Evolutionary conservation across 2,797 vertebrate species (phyloP).

Genomic region (Labroides dimidiatus): DNA sequence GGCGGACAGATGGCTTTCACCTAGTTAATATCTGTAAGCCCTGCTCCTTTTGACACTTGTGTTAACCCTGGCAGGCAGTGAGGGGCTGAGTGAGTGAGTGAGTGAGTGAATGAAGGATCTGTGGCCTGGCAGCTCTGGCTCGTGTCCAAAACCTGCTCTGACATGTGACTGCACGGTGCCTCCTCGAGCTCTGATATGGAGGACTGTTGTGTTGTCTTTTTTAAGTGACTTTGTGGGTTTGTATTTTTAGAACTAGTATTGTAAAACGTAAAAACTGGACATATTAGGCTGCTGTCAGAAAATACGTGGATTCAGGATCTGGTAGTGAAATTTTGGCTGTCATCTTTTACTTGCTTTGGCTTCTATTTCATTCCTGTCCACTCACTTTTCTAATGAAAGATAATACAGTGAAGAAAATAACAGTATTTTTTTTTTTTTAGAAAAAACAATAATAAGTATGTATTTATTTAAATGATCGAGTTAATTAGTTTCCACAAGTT

Average conservation of each 20-base stretch:
- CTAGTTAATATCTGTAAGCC: constrained; percentile 45
- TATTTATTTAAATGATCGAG: too few species aligned
- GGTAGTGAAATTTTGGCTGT: too few species aligned
- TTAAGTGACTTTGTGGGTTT: not conserved
- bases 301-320: too few species aligned
- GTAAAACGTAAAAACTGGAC: not conserved
- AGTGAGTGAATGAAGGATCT: constrained; percentile 8
- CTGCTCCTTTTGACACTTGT: constrained; percentile 45
- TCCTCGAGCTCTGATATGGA: constrained; percentile 13
- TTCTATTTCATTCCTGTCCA: too few species aligned
- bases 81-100: not conserved
- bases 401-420: too few species aligned
- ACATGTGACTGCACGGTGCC: constrained; percentile 45
- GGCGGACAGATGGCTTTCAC: constrained; percentile 69
- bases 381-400: too few species aligned
- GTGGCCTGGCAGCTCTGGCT: constrained; percentile 9
- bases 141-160: constrained; percentile 18
- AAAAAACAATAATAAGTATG: too few species aligned
- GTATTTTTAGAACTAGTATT: too few species aligned
- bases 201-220: not conserved
- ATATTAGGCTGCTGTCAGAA: too few species aligned
- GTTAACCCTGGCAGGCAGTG: constrained; percentile 32
- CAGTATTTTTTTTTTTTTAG: too few species aligned
- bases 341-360: too few species aligned
- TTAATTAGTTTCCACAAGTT: too few species aligned